These are phyloP conservation scores for Ctenopoma kingsleyae DNA, from an alignment of 2,797 vertebrate genomes.

Conservation along the genomic window DNA sequence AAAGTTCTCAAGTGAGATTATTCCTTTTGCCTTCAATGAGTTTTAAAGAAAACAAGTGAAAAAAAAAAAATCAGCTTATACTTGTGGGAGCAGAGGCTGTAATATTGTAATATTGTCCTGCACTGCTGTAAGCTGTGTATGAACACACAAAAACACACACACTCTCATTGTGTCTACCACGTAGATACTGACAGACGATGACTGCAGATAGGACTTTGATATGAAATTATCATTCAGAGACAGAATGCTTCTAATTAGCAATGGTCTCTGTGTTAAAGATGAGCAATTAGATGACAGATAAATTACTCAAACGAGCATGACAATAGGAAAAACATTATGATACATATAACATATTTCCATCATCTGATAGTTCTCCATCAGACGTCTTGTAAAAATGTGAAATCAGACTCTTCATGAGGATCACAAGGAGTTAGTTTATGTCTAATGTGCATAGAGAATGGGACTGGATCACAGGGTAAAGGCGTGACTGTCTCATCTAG, in stretches of 20 bases:
- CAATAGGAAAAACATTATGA: conserved; percentile 32
- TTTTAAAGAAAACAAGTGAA: not conserved
- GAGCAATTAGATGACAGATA: conserved; percentile 44
- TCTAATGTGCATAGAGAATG: conserved; percentile 43
- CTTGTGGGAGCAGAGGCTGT: not conserved
- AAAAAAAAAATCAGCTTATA: conserved; percentile 20
- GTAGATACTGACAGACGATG: not conserved
- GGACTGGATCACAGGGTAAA: conserved; percentile 55
- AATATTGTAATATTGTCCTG: not conserved
- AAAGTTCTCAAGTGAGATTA: not conserved
- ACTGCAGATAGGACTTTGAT: conserved; percentile 27
- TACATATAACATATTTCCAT: conserved; percentile 31
- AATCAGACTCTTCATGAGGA: conserved; percentile 45
- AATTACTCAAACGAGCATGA: conserved; percentile 32
- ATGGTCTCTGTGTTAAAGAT: conserved; percentile 43
- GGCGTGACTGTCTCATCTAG: conserved; percentile 33
- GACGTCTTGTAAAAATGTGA: conserved; percentile 44
- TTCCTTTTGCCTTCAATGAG: not conserved
- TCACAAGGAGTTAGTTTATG: conserved; percentile 59
- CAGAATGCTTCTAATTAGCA: conserved; percentile 20
- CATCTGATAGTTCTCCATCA: conserved; percentile 57
- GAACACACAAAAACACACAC: not conserved
- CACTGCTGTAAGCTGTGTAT: not conserved
- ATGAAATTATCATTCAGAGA: conserved; percentile 21
- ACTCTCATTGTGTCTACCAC: not conserved